Percentiles rank a stretch among this genome's conserved stretches.
Evolutionary conservation across 2,113 vertebrate species (phyloP).

Genomic region (Rhynchomys soricoides): DNA sequence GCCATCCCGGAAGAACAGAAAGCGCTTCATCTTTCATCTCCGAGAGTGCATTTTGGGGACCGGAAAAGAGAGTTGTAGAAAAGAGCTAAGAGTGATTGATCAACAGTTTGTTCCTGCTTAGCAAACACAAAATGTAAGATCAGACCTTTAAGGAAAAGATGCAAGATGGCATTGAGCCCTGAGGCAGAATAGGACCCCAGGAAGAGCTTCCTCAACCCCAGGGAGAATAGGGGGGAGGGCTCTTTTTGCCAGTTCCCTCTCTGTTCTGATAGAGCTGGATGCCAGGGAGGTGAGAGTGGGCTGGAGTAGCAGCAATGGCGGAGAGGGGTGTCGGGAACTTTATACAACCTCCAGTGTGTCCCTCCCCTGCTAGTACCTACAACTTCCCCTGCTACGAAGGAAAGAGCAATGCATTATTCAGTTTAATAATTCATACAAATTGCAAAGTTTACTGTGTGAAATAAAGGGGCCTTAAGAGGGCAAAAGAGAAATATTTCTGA

Average conservation of each 20-base stretch:
- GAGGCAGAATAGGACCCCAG: neutral
- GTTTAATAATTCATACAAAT: conserved; percentile 76
- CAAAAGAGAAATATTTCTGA: conserved; percentile 42
- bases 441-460: conserved; percentile 66
- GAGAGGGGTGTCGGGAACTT: conserved; percentile 43
- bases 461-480: conserved; percentile 31
- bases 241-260: neutral
- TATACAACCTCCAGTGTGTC: neutral
- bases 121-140: conserved; percentile 47
- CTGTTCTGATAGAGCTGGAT: neutral
- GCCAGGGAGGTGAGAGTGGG: neutral
- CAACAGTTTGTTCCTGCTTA: conserved; percentile 37
- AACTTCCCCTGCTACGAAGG: conserved; percentile 69
- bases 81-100: conserved; percentile 20
- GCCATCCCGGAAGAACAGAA: conserved; percentile 55
- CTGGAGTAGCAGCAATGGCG: neutral
- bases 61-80: conserved; percentile 56
- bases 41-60: conserved; percentile 64
- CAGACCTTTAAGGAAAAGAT: conserved; percentile 9
- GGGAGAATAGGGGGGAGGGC: too few relatives aligned
- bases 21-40: conserved; percentile 60
- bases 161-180: neutral
- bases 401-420: conserved; percentile 66
- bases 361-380: conserved; percentile 33
- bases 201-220: neutral